These are phyloP conservation scores for Saimiri boliviensis DNA, from an alignment of 2,113 vertebrate species.

Conservation along the genomic window DNA sequence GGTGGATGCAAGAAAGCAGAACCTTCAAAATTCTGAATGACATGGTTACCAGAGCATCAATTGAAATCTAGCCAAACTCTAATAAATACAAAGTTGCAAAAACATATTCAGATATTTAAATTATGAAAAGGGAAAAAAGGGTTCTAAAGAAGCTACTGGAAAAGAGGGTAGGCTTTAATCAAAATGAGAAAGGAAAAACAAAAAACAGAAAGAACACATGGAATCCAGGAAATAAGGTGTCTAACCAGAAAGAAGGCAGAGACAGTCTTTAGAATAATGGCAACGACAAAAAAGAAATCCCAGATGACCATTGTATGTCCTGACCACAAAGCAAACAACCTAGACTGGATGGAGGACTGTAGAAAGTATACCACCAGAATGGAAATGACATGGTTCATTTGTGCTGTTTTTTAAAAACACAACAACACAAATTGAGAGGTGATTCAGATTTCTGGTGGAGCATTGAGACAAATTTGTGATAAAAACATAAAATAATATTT, in stretches of 20 bases:
- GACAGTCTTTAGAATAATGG: neutral
- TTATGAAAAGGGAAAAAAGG: neutral
- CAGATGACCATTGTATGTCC: neutral
- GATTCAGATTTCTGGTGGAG: neutral
- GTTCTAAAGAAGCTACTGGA: neutral
- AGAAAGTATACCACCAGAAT: neutral
- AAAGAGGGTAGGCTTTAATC: neutral
- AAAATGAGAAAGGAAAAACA: neutral
- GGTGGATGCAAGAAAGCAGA: neutral
- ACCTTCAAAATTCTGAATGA: neutral
- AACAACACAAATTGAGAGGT: neutral
- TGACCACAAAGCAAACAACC: neutral
- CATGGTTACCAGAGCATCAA: neutral
- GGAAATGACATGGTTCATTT: neutral
- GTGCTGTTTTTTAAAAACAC: neutral
- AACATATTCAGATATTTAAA: neutral
- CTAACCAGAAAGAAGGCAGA: neutral
- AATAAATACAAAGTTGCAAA: neutral
- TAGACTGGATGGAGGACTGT: fast-evolving
- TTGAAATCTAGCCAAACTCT: neutral
- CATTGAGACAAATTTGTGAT: neutral
- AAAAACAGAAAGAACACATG: neutral
- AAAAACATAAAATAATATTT: neutral
- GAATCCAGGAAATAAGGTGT: neutral
- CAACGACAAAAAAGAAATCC: neutral